Evolutionary conservation across 1,140 invertebrate genomes (phyloP).

Genomic region (Lethrus apterus): DNA sequence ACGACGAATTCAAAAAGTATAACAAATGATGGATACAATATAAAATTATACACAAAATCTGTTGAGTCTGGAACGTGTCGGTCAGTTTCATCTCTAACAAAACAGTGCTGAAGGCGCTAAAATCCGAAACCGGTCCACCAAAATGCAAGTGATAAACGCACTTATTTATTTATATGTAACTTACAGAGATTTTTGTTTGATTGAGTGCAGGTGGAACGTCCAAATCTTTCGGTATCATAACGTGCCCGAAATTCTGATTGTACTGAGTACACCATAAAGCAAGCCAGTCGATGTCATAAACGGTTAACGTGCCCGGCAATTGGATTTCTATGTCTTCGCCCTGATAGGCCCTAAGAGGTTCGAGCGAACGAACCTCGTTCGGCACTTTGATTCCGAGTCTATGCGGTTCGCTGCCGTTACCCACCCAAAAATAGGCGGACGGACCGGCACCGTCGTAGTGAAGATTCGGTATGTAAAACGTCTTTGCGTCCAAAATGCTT

Average conservation of each 20-base stretch:
- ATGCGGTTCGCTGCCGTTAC: conserved; percentile 73
- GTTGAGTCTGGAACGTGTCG: no score
- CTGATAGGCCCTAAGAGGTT: conserved; percentile 72
- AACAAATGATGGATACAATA: no score
- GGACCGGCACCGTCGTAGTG: conserved; percentile 86
- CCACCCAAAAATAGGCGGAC: conserved; percentile 90
- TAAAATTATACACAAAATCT: no score
- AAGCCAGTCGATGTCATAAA: conserved; percentile 90
- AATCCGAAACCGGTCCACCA: no score
- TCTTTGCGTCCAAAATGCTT: conserved; percentile 83
- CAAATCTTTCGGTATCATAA: conserved; percentile 77
- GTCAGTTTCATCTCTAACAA: no score
- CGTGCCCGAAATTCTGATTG: conserved; percentile 84
- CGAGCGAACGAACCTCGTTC: conserved; percentile 77
- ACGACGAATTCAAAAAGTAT: no score
- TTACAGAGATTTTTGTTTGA: conserved; percentile 83
- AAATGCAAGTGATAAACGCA: no score
- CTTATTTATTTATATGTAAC: no score
- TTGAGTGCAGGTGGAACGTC: conserved; percentile 84
- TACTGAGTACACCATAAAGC: conserved; percentile 81
- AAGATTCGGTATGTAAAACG: conserved; percentile 86
- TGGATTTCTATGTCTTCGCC: conserved; percentile 87
- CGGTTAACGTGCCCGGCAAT: conserved; percentile 74
- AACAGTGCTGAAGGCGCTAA: no score
- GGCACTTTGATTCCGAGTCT: conserved; percentile 80